Conservation (phyloP, 2,888 invertebrate species). For the Campaea margaritaria region DNA sequence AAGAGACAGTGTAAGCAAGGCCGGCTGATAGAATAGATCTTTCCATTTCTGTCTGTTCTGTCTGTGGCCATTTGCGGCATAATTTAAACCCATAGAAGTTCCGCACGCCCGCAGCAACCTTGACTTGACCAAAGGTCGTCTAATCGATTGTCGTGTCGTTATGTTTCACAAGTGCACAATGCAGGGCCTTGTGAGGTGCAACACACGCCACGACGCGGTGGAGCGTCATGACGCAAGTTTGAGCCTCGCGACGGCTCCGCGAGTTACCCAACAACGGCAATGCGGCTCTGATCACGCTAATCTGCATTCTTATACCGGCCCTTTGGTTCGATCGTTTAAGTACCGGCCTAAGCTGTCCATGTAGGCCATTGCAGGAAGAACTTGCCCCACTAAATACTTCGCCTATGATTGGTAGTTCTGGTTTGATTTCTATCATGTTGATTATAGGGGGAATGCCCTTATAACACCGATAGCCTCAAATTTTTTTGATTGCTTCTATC, state of each 20-base stretch:
- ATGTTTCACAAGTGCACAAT: constrained; percentile 57
- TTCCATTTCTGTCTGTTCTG: constrained; percentile 16
- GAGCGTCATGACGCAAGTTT: constrained; percentile 47
- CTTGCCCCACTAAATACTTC: neutral
- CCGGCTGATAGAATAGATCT: constrained; percentile 15
- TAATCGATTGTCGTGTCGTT: constrained; percentile 50
- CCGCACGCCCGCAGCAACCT: constrained; percentile 37
- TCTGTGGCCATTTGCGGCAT: constrained; percentile 21
- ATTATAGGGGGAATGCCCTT: constrained; percentile 22
- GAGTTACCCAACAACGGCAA: constrained; percentile 68
- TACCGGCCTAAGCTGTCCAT: neutral
- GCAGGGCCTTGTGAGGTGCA: constrained; percentile 49
- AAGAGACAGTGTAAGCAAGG: constrained; percentile 23
- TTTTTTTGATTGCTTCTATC: constrained; percentile 35
- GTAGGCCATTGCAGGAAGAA: neutral
- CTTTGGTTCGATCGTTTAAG: no score
- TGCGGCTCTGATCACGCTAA: constrained; percentile 71
- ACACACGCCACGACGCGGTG: constrained; percentile 28
- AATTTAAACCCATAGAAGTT: constrained; percentile 37
- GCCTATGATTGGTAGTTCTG: neutral
- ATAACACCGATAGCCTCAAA: constrained; percentile 32
- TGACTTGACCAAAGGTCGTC: constrained; percentile 51
- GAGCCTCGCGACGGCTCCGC: constrained; percentile 53
- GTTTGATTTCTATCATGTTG: constrained; percentile 9
- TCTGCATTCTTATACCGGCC: constrained; percentile 63